These are phyloP conservation scores for Pseudonaja textilis DNA, from an alignment of 2,113 vertebrate species.

Conservation along the genomic window DNA sequence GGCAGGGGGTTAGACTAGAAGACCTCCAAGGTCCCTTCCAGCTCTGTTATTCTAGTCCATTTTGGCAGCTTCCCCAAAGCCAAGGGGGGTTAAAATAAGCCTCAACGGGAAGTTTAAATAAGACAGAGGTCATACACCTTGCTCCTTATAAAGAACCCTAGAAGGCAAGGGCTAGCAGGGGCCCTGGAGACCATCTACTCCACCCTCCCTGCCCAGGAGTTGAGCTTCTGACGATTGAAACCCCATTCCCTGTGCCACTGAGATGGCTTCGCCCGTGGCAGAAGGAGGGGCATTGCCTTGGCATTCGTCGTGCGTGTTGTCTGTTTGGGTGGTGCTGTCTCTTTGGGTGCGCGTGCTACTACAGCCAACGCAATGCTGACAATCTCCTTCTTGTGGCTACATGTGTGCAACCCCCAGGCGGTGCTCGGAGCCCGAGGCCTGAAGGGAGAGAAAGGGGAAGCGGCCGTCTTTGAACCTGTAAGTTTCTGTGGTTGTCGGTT, in stretches of 20 bases:
- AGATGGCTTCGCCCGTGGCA: accelerated
- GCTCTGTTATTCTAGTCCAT: no score
- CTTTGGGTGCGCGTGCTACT: no score
- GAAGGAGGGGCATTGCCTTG: not conserved
- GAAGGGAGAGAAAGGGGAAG: constrained; percentile 90
- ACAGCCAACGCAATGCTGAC: constrained; percentile 64
- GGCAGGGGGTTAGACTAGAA: no score
- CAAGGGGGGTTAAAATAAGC: not conserved
- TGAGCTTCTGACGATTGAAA: not conserved
- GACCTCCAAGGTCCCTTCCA: no score
- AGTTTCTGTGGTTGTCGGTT: constrained; percentile 55
- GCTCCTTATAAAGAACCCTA: not conserved
- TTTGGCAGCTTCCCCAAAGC: not conserved
- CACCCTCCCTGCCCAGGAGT: not conserved
- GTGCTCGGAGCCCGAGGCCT: constrained; percentile 71
- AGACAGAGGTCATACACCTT: not conserved
- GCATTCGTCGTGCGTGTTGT: no score
- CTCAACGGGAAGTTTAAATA: no score
- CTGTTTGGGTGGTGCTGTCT: no score
- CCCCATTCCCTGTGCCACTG: no score
- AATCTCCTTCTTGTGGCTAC: constrained; percentile 73
- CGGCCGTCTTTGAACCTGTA: constrained; percentile 87
- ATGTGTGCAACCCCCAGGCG: constrained; percentile 85
- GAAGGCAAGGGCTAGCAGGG: not conserved
- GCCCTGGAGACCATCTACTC: not conserved